These are phyloP conservation scores for Bombus confusus DNA, from an alignment of 1,140 invertebrate species.

Conservation along the genomic window DNA sequence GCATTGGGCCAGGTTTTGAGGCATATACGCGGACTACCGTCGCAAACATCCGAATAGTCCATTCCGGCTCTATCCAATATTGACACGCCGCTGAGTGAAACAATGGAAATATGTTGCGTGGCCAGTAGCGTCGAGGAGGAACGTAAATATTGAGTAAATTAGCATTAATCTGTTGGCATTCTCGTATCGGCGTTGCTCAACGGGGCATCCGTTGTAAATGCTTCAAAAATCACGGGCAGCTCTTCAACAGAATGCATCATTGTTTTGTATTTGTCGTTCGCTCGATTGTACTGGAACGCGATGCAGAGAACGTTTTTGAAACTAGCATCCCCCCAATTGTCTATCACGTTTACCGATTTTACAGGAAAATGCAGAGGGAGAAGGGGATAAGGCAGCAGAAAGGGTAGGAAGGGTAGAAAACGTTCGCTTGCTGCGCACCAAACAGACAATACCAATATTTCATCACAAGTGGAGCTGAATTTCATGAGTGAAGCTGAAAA, in stretches of 20 bases:
- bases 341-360: constrained; percentile 47
- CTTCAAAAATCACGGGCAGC: constrained; percentile 60
- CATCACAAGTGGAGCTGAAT: constrained; percentile 44
- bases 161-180: constrained; percentile 69
- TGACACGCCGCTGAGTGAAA: constrained; percentile 64
- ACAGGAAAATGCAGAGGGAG: neutral
- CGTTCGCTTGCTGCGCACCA: constrained; percentile 15
- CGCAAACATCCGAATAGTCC: constrained; percentile 59
- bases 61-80: constrained; percentile 67
- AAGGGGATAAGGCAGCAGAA: neutral
- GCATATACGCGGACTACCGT: constrained; percentile 36
- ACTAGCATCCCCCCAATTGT: constrained; percentile 21
- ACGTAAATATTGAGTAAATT: constrained; percentile 72
- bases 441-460: constrained; percentile 57
- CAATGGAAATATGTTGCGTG: constrained; percentile 71
- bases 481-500: constrained; percentile 45
- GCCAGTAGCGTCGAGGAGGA: constrained; percentile 56
- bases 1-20: constrained; percentile 18
- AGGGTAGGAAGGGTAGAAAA: neutral
- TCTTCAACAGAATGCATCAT: constrained; percentile 32
- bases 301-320: constrained; percentile 55
- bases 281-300: constrained; percentile 44
- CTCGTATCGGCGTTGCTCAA: constrained; percentile 49
- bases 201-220: constrained; percentile 43
- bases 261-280: constrained; percentile 58